Evolutionary conservation across 2,888 invertebrate genomes (phyloP).

Genomic region (Sialis lutaria): DNA sequence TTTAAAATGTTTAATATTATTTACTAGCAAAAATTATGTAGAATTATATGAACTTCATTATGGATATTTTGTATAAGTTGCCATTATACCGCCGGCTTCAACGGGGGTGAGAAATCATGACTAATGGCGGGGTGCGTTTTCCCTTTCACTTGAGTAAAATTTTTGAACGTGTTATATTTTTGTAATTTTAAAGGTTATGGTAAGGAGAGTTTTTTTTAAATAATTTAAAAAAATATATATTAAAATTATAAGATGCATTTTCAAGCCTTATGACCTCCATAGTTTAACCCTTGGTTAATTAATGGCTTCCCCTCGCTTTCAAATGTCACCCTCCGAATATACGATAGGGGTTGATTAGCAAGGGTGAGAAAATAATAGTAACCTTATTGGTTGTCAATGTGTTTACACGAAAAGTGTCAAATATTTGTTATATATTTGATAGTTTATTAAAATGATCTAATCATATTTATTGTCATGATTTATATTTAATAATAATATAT

Average conservation of each 20-base stretch:
- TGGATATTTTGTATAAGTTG: not conserved
- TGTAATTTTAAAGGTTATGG: not conserved
- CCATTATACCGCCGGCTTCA: not conserved
- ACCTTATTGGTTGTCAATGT: not conserved
- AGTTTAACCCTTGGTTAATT: constrained; percentile 8
- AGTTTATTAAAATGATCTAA: not conserved
- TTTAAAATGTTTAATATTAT: too few species aligned
- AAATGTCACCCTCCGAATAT: constrained; percentile 5
- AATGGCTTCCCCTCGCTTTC: constrained; percentile 8
- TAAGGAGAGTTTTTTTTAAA: not conserved
- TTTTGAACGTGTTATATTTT: not conserved
- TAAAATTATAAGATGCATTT: not conserved
- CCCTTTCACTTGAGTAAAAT: not conserved
- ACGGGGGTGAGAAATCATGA: not conserved
- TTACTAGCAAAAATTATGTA: too few species aligned
- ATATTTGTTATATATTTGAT: not conserved
- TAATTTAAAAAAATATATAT: not conserved
- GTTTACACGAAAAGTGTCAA: not conserved
- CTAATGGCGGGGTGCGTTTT: not conserved
- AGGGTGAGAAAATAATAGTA: not conserved
- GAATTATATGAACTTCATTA: not conserved
- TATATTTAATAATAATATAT: not conserved
- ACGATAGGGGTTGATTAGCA: not conserved
- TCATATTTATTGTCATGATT: not conserved
- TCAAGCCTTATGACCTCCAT: constrained; percentile 4